These are phyloP conservation scores for Bostrychus sinensis DNA, from an alignment of 2,113 vertebrate species.

Conservation along the genomic window DNA sequence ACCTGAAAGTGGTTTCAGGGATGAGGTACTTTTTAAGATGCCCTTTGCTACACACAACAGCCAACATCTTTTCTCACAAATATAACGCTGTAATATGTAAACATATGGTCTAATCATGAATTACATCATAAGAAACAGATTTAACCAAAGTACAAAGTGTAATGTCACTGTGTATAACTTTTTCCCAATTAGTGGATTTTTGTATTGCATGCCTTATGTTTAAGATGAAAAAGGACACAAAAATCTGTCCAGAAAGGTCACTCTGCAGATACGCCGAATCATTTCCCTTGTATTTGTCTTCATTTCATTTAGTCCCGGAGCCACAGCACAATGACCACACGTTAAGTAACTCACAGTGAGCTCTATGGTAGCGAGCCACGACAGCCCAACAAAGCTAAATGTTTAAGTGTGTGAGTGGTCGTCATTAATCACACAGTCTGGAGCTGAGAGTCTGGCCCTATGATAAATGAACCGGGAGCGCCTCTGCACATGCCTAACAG, in stretches of 20 bases:
- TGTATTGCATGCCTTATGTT: too few relatives aligned
- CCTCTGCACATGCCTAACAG: conserved; percentile 60
- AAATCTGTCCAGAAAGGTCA: conserved; percentile 55
- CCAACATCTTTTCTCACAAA: too few relatives aligned
- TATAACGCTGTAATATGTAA: too few relatives aligned
- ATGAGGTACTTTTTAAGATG: too few relatives aligned
- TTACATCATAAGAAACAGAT: too few relatives aligned
- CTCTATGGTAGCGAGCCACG: conserved; percentile 62
- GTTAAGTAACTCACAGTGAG: conserved; percentile 63
- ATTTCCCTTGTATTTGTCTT: conserved; percentile 3
- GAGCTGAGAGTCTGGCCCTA: conserved; percentile 50
- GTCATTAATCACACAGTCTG: conserved; percentile 72
- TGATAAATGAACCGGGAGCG: conserved; percentile 72
- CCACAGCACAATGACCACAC: conserved; percentile 35
- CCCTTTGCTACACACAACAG: too few relatives aligned
- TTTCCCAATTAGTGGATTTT: conserved; percentile 40
- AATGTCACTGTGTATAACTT: conserved; percentile 7
- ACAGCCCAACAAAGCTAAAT: conserved; percentile 76
- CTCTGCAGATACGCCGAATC: conserved; percentile 15
- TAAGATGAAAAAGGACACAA: conserved; percentile 1
- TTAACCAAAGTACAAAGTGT: neutral
- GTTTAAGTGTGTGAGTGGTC: conserved; percentile 74
- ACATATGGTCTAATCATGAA: too few relatives aligned
- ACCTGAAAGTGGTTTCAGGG: too few relatives aligned
- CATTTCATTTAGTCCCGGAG: conserved; percentile 37